Evolutionary conservation across 2,113 vertebrate genomes (phyloP).

Genomic region (Serinus canaria): DNA sequence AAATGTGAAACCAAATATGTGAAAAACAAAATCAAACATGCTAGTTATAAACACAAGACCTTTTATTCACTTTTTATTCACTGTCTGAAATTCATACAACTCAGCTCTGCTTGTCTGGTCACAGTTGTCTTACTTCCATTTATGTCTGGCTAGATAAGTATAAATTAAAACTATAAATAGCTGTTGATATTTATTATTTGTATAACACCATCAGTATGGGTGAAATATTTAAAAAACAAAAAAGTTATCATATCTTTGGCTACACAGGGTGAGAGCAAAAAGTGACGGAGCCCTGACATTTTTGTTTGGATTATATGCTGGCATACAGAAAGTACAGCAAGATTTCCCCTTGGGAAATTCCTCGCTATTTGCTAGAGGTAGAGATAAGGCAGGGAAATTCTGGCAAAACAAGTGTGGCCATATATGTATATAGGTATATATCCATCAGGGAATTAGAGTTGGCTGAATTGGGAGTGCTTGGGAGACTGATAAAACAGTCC

Average conservation of each 20-base stretch:
- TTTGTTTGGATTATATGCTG: background rate
- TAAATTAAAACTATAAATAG: background rate
- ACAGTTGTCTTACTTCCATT: background rate
- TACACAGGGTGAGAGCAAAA: background rate
- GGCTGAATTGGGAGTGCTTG: background rate
- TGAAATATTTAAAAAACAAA: background rate
- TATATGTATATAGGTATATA: background rate
- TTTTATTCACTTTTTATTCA: background rate
- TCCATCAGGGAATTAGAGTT: background rate
- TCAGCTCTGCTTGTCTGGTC: background rate
- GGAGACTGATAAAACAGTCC: background rate
- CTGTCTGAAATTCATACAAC: background rate
- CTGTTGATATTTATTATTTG: background rate
- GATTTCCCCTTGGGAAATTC: background rate
- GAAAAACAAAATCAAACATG: background rate
- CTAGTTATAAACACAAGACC: background rate
- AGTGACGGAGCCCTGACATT: background rate
- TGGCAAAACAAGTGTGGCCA: background rate
- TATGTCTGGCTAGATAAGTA: background rate
- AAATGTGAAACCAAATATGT: background rate
- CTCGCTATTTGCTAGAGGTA: background rate
- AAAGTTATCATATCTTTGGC: background rate
- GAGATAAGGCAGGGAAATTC: background rate
- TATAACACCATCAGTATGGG: background rate
- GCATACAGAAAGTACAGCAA: background rate